Conservation (phyloP, 2,113 vertebrate genomes). For the Tricholaema leucomelas region DNA sequence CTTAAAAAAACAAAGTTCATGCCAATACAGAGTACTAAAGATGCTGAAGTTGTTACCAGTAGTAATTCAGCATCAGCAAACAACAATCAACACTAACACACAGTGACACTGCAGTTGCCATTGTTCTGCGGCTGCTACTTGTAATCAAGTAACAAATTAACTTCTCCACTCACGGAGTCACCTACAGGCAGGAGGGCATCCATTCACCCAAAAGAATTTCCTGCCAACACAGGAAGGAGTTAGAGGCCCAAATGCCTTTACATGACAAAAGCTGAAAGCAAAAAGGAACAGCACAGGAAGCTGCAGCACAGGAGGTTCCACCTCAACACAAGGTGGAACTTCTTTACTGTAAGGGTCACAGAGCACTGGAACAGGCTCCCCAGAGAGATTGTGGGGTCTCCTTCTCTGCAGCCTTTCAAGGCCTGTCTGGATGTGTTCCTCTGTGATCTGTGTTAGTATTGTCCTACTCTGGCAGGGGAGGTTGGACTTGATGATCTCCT, state of each 20-base stretch:
- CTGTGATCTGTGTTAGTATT: no score
- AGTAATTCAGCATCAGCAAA: not conserved
- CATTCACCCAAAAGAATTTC: not conserved
- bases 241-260: not conserved
- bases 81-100: not conserved
- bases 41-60: not conserved
- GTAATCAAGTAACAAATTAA: not conserved
- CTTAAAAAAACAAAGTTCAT: not conserved
- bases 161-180: not conserved
- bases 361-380: no score
- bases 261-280: not conserved
- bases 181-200: not conserved
- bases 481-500: no score
- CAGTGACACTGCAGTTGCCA: not conserved
- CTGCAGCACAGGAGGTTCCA: no score
- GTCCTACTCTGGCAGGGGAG: no score
- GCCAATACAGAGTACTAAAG: not conserved
- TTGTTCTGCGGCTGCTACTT: not conserved
- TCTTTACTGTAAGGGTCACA: no score
- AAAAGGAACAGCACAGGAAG: not conserved
- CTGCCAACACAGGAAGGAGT: not conserved
- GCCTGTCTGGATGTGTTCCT: no score
- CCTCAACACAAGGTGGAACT: no score
- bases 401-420: no score
- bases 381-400: no score